Evolutionary conservation across 2,113 vertebrate genomes (phyloP), one percentile per base, ranked within the genome.

Genomic region (Excalfactoria chinensis): DNA sequence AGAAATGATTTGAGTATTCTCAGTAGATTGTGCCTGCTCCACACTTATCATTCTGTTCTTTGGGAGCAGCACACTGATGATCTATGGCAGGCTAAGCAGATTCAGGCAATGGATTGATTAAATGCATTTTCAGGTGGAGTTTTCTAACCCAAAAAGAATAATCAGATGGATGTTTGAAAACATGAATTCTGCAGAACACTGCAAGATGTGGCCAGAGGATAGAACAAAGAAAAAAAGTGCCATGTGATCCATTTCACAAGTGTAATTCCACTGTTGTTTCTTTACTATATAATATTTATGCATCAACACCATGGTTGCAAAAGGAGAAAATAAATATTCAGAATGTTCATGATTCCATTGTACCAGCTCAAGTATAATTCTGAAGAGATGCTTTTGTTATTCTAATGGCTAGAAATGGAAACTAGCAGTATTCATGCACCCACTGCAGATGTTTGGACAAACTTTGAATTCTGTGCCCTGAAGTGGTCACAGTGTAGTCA

Each of bases 381-480:
- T 79, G 55, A 79, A 89, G 35, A 53, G 1, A 21, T 35, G 14
- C 58, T 86, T 82, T 75, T 86, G 5, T 73, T 67, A 18, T 46
- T 80, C 40, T 32, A 63, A 69, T 55, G 23, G 7, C 13, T 79
- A 44, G 41, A 73, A 86, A 53, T 58, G 18, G 41, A 46, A 91
- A 56, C 5, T 5, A 70, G 4, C 17, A 40, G 18, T 40, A 17
- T 71, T 37, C 69, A 49, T 59, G 18, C 44, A 13, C 5, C 37
- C 2, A 49, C 8, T 69, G 30, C 10, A 70, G n/a, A 13, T 32
- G 2, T 68, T 89, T 21, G 19, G 35, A 73, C 8, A 79, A 66
- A 86, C 1, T 21, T 1, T 7, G 35, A 82, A 73, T 62, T 19
- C 0, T 0, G 11, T 88, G 23, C 30, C 13, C 26, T 59, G 40